phyloP scores from a whole-genome alignment of 1,140 invertebrate species.

The Drosophila arizonae region DNA sequence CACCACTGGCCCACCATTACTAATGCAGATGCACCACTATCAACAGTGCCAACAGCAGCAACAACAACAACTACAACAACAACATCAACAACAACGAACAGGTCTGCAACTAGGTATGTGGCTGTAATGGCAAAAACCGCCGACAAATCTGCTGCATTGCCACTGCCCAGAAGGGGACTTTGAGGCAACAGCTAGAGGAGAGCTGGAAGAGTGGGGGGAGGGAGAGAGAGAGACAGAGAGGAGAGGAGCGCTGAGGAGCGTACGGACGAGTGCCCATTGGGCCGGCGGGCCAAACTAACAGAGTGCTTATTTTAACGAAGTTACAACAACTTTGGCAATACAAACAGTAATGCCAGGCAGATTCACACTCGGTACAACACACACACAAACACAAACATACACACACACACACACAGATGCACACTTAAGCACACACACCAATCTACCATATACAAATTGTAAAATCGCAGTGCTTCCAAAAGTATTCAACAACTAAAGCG shows the following conservation, averaged over 20 bases:
- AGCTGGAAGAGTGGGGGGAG: background rate
- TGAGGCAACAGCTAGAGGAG: background rate
- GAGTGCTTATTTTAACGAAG: constrained; percentile 80
- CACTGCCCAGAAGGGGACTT: constrained; percentile 6
- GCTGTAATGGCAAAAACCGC: constrained; percentile 74
- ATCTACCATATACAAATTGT: constrained; percentile 49
- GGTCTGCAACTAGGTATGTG: constrained; percentile 36
- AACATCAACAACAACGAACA: constrained; percentile 5
- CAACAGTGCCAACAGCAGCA: constrained; percentile 26
- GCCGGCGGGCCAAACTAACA: constrained; percentile 76
- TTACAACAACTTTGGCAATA: constrained; percentile 80
- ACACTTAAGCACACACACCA: constrained; percentile 20
- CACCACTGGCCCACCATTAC: constrained; percentile 62
- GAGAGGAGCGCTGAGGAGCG: background rate
- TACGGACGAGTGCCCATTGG: constrained; percentile 49
- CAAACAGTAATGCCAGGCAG: constrained; percentile 79
- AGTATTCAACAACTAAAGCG: constrained; percentile 61
- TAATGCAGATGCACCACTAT: constrained; percentile 75
- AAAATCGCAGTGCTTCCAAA: constrained; percentile 54
- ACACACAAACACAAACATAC: constrained; percentile 51
- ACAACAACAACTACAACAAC: constrained; percentile 5
- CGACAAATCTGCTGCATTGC: constrained; percentile 78
- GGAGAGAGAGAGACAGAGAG: background rate
- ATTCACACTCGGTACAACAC: constrained; percentile 75
- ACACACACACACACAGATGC: constrained; percentile 43